Percentiles rank a stretch among this genome's conserved stretches.
phyloP scores from a whole-genome alignment of 2,797 vertebrate genomes.

The Etheostoma nigrum region DNA sequence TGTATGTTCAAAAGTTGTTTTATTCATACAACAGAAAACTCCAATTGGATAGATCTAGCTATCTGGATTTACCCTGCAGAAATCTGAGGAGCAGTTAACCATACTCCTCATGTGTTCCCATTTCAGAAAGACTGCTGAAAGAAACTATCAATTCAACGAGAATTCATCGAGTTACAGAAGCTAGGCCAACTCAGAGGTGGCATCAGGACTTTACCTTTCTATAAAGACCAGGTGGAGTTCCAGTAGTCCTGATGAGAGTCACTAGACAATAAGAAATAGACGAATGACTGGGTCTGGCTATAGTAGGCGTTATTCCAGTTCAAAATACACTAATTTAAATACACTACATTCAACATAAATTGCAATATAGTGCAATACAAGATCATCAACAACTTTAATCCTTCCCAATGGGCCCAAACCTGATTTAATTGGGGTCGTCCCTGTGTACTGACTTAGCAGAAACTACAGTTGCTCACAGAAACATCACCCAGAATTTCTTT shows the following conservation, averaged over 20 bases:
- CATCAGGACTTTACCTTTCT: background rate
- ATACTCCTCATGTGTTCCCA: background rate
- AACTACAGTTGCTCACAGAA: conserved; percentile 7
- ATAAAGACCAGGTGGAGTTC: background rate
- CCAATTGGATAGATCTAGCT: too few relatives aligned
- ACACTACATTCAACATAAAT: background rate
- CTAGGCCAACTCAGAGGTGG: background rate
- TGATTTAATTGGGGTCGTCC: background rate
- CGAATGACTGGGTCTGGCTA: background rate
- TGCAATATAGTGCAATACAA: background rate
- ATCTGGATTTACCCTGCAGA: too few relatives aligned
- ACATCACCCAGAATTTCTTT: conserved; percentile 1
- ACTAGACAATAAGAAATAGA: background rate
- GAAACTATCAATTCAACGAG: background rate
- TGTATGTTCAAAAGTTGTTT: too few relatives aligned
- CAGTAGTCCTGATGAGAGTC: background rate
- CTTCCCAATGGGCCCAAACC: background rate
- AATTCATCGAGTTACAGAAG: background rate
- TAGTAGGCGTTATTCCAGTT: background rate
- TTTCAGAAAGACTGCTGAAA: background rate
- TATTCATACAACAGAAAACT: too few relatives aligned
- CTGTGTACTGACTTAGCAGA: background rate
- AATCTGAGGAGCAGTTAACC: too few relatives aligned
- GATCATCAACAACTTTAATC: background rate
- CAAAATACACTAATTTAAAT: background rate